Evolutionary conservation across 1,140 invertebrate species (phyloP), one percentile per base, ranked within the genome.

Genomic region (Drosophila grimshawi): DNA sequence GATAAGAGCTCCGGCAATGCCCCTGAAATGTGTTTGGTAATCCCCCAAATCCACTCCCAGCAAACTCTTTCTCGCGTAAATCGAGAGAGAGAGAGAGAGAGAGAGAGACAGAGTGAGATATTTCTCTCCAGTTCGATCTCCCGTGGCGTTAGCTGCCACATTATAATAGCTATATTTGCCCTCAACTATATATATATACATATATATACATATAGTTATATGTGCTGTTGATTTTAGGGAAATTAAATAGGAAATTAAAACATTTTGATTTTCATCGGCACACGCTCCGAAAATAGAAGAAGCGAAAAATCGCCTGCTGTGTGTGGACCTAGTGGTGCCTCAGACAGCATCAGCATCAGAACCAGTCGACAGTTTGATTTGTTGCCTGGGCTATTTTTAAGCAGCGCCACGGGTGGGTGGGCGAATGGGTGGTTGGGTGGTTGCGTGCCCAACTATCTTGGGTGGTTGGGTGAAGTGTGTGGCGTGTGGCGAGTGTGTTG

Each of bases 351-450:
- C 66, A 19, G 19, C 19, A 19, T 19, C 19, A 19, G 19, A 19
- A 19, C 39, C 33, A 37, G 51, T 64, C 52, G 43, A 43, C 41
- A 55, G 43, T 49, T 83, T 71, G 80, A 77, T 73, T 69, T 80
- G 66, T 71, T 59, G 67, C 11, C 63, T 60, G 19, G 56, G 51
- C 67, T 85, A 85, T 85, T 80, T 85, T 70, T 74, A 63, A 66
- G 76, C 60, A 45, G 32, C 57, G 35, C 49, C 19, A 5, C 48
- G 37, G 66, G 63, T 48, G 77, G 49, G 48, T 45, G 49, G 48
- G 56, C 19, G 48, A 10, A 8, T 39, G 66, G 37, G 46, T 51
- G 56, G 48, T 19, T 39, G 66, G 37, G 46, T 51, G 56, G 48
- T 19, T 19, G 19, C 19, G 19, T 19, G 19, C 19, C 19, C 19